Conservation (phyloP, 2,113 vertebrate species). For the Nyctibius bracteatus region DNA sequence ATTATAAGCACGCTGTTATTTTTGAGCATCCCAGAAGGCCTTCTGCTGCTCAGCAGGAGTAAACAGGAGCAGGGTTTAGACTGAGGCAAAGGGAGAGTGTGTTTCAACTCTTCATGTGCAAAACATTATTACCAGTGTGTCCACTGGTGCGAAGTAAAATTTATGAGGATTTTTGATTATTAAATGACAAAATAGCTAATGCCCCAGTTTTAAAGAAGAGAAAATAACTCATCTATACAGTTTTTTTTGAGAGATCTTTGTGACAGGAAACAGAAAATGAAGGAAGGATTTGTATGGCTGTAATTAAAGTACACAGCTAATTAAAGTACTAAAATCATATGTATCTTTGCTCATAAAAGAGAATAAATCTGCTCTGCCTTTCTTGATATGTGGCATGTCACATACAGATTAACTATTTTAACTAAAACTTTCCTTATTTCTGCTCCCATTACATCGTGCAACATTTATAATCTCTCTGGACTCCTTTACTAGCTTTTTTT, state of each 20-base stretch:
- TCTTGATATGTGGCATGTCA: neutral
- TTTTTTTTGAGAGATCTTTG: neutral
- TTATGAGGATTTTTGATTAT: neutral
- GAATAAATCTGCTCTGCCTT: neutral
- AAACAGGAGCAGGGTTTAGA: slow-evolving; percentile 23
- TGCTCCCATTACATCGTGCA: neutral
- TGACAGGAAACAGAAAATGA: neutral
- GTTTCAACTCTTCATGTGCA: neutral
- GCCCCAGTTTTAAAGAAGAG: neutral
- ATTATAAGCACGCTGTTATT: slow-evolving; percentile 12
- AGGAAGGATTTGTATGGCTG: neutral
- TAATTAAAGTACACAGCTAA: neutral
- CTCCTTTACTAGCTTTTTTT: neutral
- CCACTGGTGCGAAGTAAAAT: neutral
- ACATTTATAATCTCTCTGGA: neutral
- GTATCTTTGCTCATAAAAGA: neutral
- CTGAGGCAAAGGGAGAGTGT: neutral
- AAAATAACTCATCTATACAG: neutral
- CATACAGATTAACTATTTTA: neutral
- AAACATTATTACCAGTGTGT: neutral
- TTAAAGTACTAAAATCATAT: neutral
- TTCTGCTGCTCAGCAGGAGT: neutral
- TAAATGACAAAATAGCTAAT: neutral
- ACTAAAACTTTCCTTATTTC: neutral
- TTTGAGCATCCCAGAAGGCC: neutral